Conservation (phyloP, 2,797 vertebrate genomes). For the Cossypha caffra region DNA sequence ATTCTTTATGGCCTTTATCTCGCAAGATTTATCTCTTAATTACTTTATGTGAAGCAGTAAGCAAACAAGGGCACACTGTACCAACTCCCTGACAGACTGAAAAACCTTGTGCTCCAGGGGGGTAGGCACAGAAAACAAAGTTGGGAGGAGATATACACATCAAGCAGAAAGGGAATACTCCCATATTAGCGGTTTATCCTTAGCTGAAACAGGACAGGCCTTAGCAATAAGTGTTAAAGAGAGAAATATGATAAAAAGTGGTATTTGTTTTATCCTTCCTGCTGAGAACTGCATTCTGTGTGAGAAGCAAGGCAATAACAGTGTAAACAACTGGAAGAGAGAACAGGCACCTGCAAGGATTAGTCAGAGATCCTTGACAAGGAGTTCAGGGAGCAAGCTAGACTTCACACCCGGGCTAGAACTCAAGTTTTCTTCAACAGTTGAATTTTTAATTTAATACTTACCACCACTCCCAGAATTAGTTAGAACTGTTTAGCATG, state of each 20-base stretch:
- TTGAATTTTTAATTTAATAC: neutral
- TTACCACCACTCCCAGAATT: neutral
- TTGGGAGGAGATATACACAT: rapidly evolving
- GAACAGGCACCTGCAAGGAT: neutral
- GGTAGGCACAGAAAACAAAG: neutral
- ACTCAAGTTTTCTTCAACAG: neutral
- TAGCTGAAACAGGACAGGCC: neutral
- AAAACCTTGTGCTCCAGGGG: neutral
- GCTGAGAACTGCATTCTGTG: neutral
- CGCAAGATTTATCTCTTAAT: neutral
- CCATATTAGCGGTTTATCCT: neutral
- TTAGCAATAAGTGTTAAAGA: neutral
- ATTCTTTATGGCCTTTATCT: neutral
- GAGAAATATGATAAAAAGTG: neutral
- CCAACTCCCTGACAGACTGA: neutral
- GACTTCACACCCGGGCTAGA: neutral
- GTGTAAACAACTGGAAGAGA: neutral
- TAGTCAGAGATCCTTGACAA: neutral
- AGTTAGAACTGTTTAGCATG: neutral
- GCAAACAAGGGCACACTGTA: neutral
- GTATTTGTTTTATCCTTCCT: neutral
- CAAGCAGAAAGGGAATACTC: neutral
- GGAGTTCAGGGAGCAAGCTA: neutral
- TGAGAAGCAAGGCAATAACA: neutral
- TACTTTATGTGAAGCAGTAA: neutral